Evolutionary conservation across 2,888 invertebrate genomes (phyloP).

Genomic region (Gymnoscelis rufifasciata): DNA sequence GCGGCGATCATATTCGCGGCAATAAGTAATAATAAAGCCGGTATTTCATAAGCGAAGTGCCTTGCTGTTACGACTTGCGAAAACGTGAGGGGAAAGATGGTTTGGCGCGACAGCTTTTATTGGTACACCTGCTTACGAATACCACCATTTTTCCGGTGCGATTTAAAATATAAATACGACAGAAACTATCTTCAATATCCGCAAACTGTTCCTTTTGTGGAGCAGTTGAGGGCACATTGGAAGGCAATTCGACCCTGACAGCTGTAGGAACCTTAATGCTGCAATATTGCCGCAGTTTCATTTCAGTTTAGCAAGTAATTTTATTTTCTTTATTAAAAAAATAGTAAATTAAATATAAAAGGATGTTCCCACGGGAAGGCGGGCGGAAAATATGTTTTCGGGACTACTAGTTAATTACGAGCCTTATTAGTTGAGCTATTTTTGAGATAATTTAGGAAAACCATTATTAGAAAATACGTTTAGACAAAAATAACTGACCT

Average conservation of each 20-base stretch:
- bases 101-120: slow-evolving; percentile 53
- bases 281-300: slow-evolving; percentile 18
- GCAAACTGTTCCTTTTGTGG: slow-evolving; percentile 19
- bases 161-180: slow-evolving; percentile 35
- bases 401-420: no score
- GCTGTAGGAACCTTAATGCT: slow-evolving; percentile 15
- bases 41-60: slow-evolving; percentile 64
- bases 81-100: slow-evolving; percentile 63
- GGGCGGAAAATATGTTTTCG: no score
- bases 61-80: slow-evolving; percentile 56
- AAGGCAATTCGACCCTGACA: slow-evolving; percentile 20
- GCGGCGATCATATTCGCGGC: slow-evolving; percentile 52
- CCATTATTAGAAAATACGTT: no score
- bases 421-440: no score
- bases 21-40: slow-evolving; percentile 67
- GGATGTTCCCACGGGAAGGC: no score
- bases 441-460: no score
- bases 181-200: slow-evolving; percentile 19
- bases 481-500: no score
- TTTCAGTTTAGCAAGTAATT: slow-evolving; percentile 13
- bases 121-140: slow-evolving; percentile 60
- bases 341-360: no score
- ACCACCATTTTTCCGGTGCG: slow-evolving; percentile 34
- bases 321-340: no score
- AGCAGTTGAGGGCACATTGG: slow-evolving; percentile 16